A percentile compares a stretch with the other conserved stretches of the same genome.
Evolutionary conservation across 2,888 invertebrate species (phyloP).

Genomic region (Timema podura): DNA sequence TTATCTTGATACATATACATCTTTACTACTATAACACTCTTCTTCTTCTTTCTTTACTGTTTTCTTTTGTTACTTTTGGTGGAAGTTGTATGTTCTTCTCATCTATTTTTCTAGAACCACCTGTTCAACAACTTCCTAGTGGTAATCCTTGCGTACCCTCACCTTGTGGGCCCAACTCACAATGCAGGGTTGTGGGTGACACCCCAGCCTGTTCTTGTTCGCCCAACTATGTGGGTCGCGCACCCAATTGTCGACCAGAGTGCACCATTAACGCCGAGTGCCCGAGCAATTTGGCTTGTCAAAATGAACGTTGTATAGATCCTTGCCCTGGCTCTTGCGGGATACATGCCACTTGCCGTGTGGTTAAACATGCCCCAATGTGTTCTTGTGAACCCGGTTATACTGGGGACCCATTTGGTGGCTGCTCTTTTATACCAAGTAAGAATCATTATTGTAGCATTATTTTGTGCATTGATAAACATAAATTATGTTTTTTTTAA

Average conservation of each 20-base stretch:
- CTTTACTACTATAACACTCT: no score
- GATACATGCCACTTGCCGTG: constrained; percentile 53
- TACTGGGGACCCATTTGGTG: constrained; percentile 63
- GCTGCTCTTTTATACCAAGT: constrained; percentile 45
- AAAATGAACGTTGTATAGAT: constrained; percentile 61
- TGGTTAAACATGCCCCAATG: constrained; percentile 71
- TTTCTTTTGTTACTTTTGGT: constrained; percentile 35
- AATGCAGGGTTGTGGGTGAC: constrained; percentile 54
- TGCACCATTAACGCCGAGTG: constrained; percentile 56
- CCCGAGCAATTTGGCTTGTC: constrained; percentile 49
- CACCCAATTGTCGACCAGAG: constrained; percentile 63
- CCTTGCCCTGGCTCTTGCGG: constrained; percentile 65
- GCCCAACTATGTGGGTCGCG: constrained; percentile 56
- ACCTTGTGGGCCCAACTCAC: constrained; percentile 56
- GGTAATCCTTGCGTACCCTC: constrained; percentile 64
- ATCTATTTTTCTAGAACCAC: constrained; percentile 26
- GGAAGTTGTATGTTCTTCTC: constrained; percentile 36
- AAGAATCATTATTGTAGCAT: constrained; percentile 19
- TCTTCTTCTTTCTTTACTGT: no score
- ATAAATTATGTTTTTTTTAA: no score
- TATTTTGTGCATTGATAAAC: background rate
- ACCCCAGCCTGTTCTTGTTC: constrained; percentile 53
- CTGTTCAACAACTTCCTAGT: constrained; percentile 24
- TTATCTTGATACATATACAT: no score
- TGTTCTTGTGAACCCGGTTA: constrained; percentile 57